Conservation (phyloP, 2,113 vertebrate genomes). For the Otus sunia region DNA sequence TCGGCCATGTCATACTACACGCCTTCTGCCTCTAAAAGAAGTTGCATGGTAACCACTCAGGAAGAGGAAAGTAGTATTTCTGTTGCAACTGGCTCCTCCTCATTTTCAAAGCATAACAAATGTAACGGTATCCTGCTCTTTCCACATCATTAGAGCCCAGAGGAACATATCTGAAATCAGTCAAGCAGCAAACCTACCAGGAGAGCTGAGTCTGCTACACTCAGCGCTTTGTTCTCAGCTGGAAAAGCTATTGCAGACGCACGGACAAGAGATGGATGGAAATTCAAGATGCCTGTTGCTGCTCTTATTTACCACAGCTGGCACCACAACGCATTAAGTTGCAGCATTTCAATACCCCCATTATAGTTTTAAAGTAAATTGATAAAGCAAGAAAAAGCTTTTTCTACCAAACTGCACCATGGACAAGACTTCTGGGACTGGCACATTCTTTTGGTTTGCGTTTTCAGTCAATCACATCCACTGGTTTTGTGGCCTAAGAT, state of each 20-base stretch:
- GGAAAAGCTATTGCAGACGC: background rate
- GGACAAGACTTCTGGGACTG: background rate
- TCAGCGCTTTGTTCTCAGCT: background rate
- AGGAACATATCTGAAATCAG: background rate
- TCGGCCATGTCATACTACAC: rapidly evolving
- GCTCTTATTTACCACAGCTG: background rate
- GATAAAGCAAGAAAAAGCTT: background rate
- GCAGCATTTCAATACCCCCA: background rate
- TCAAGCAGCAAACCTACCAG: slow-evolving; percentile 24
- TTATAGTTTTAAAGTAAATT: background rate
- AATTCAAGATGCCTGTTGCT: background rate
- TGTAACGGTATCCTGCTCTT: background rate
- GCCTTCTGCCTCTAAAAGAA: background rate
- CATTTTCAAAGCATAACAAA: background rate
- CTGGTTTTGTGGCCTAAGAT: background rate
- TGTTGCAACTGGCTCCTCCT: background rate
- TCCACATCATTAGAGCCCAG: background rate
- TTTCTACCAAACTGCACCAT: background rate
- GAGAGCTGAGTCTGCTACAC: background rate
- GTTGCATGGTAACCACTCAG: rapidly evolving
- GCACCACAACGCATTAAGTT: background rate
- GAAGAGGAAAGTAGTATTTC: background rate
- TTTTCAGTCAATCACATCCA: background rate
- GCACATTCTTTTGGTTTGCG: background rate
- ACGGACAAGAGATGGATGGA: background rate